These are phyloP conservation scores for Thripadectes ignobilis DNA, from an alignment of 2,797 vertebrate species.

Conservation along the genomic window DNA sequence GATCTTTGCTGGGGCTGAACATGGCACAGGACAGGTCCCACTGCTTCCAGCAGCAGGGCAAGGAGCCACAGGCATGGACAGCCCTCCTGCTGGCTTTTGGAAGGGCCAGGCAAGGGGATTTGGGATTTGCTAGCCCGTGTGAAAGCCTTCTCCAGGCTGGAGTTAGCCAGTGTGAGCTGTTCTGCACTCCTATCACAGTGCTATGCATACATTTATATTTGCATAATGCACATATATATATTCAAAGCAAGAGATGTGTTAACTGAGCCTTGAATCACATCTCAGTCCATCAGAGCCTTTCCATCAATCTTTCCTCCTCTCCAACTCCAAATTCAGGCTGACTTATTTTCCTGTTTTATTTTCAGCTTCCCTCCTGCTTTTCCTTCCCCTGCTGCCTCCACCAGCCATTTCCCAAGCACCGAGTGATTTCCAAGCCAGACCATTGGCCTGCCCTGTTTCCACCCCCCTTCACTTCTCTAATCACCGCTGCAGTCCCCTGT, in stretches of 20 bases:
- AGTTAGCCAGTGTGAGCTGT: fast-evolving
- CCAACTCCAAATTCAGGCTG: not conserved
- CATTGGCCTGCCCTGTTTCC: not conserved
- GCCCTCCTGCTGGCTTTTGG: not conserved
- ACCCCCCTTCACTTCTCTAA: not conserved
- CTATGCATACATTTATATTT: fast-evolving
- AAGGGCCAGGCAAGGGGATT: not conserved
- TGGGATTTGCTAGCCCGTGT: fast-evolving
- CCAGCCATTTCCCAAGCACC: not conserved
- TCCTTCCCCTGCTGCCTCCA: not conserved
- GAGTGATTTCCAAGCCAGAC: not conserved
- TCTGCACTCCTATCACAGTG: not conserved
- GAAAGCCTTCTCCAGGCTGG: not conserved
- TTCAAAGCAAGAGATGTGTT: not conserved
- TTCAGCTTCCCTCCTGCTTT: not conserved
- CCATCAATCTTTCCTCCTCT: not conserved
- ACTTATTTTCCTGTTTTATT: not conserved
- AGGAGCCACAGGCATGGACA: not conserved
- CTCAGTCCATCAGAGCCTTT: not conserved
- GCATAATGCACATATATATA: fast-evolving
- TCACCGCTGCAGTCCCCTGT: fast-evolving
- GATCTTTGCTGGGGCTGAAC: not conserved
- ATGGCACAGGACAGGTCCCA: fast-evolving
- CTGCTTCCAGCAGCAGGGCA: not conserved
- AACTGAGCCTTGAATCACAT: not conserved